Evolutionary conservation across 2,888 invertebrate species (phyloP).

Genomic region (Lochmaea crataegi): DNA sequence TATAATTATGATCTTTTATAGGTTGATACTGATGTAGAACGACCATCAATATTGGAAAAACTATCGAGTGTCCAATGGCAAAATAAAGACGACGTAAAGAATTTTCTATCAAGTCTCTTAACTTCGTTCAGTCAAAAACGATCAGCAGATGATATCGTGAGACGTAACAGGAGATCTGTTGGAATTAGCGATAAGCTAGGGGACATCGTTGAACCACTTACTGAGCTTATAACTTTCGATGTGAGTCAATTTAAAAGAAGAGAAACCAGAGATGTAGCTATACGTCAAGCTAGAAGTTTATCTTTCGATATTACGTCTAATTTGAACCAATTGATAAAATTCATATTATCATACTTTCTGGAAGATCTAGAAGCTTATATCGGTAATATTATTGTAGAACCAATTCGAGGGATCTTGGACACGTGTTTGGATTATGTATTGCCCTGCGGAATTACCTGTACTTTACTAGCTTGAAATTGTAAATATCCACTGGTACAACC

Average conservation of each 20-base stretch:
- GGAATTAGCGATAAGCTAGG: neutral
- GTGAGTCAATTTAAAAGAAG: neutral
- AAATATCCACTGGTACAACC: neutral
- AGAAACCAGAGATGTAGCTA: neutral
- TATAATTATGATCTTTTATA: no score
- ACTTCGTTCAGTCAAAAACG: neutral
- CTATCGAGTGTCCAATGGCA: neutral
- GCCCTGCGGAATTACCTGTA: constrained; percentile 25
- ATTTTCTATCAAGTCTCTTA: neutral
- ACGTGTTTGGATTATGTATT: neutral
- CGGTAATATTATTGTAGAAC: neutral
- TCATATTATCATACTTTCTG: constrained; percentile 5
- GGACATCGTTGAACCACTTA: neutral
- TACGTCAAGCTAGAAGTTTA: neutral
- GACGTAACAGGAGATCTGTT: neutral
- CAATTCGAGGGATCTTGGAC: constrained; percentile 1
- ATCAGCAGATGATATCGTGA: neutral
- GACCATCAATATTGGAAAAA: neutral
- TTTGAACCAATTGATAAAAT: constrained; percentile 10
- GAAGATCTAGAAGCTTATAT: neutral
- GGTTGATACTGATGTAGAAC: neutral
- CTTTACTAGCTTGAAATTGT: constrained; percentile 4
- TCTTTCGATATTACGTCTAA: neutral
- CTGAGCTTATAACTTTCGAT: constrained; percentile 4
- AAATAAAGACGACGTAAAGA: neutral